Base-by-base conservation (phyloP, 2,113 vertebrate genomes). In the Myiopsitta monachus region DNA sequence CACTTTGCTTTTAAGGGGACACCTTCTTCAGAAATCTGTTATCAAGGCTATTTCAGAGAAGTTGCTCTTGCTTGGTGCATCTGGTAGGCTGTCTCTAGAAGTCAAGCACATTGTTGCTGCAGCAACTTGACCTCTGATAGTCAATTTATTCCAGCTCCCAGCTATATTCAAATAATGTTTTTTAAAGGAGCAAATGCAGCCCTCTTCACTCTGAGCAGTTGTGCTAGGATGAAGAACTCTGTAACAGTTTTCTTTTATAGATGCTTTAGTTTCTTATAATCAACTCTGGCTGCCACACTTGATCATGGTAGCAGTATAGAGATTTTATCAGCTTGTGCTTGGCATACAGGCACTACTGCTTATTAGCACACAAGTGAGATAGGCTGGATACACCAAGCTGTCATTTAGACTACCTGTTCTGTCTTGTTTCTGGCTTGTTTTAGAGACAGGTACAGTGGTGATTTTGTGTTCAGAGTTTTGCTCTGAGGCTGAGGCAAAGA, bases 21-120 rank as follows among this genome's bases (percentile, higher is more conserved):
- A 14, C 19, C 67, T 96, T 85, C 74, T 88, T 92, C 73, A 79
- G 90, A 96, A 96, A 90, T 80, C 83, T 88, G 68, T 96, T 95
- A 93, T 76, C 87, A 96, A 92, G 77, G 54, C 62, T 88, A 55
- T 96, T 96, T 81, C 70, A 92, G 83, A 94, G 67, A 92, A 90
- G 70, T 79, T 93, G 52, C 49, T 92, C n/a, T 87, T 75, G 16
- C 76, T 74, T 79, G 30, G 39, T 90, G 41, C 49, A 28, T 90
- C 70, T 92, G 66, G 41, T 75, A 87, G 87, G 23, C 62, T 84
- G 76, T 78, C 61, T 94, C 68, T 75, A 88, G 76, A 85, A 95
- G 77, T 68, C 57, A 91, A 92, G 73, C 36, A 46, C 36, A 36
- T 81, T 7, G 1, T 74, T 95, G 75, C 82, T 88, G 93, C 69